Base-by-base conservation (phyloP, 2,888 invertebrate species). In the Cataglyphis albicans region DNA sequence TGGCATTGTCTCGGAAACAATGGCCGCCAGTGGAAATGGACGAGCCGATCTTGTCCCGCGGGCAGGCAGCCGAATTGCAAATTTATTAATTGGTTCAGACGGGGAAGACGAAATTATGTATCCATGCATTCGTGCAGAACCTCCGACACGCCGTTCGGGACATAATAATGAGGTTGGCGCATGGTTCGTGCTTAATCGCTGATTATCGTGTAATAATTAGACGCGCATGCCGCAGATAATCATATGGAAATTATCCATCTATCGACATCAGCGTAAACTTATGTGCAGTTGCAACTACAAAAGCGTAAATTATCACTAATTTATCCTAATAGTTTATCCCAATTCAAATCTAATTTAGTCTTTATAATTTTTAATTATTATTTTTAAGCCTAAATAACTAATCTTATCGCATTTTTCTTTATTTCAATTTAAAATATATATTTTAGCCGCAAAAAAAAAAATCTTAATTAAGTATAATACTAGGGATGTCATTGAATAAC, bases 11-110 rank as follows among this genome's bases (percentile, higher is more conserved):
- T 89, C 83, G 87, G 82, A 87, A 89, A 92, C 92, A 92, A 92
- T 92, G 81, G 92, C 83, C 84, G 83, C 86, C 87, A 87, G 83
- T 89, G 88, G 89, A 88, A 91, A 89, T 88, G 91, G 89, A 89
- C 90, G 87, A 86, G 89, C 87, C 83, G 81, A 83, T 75, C 82
- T 84, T 85, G 89, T 89, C 90, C 86, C 86, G 83, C 80, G 88
- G 84, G 84, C 87, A 87, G 88, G 86, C 89, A 83, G 87, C 87
- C 90, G 89, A 88, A 25, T 25, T 90, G 90, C 91, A 93, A 92
- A 93, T 92, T 92, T 92, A 92, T 93, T 93, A 92, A 92, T 93
- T 90, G 91, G 86, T 90, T 87, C 82, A 86, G 85, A 82, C 84
- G 86, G 87, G 88, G 88, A 65, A 83, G 72, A 67, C 67, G 82